A percentile compares a stretch with the other conserved stretches of the same genome.
Evolutionary conservation across 2,888 invertebrate genomes (phyloP).

Genomic region (Barypeithes pellucidus): DNA sequence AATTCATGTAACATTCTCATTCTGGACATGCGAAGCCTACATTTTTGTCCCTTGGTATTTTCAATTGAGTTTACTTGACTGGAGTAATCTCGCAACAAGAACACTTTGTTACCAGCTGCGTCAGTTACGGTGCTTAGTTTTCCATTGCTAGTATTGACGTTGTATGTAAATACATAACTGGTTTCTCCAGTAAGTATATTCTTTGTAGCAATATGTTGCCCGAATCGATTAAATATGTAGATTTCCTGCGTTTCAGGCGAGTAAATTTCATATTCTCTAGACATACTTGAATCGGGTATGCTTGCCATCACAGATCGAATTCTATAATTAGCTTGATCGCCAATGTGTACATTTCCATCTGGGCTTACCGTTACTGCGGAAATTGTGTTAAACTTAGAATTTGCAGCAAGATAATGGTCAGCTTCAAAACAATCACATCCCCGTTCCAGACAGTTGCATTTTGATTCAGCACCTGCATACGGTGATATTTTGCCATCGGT

Average conservation of each 20-base stretch:
- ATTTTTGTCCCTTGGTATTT: constrained; percentile 94
- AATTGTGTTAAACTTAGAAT: constrained; percentile 95
- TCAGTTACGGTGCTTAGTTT: constrained; percentile 95
- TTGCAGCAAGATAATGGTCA: constrained; percentile 92
- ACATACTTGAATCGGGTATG: constrained; percentile 88
- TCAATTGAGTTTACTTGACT: constrained; percentile 95
- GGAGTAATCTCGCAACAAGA: constrained; percentile 86
- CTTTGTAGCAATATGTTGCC: constrained; percentile 94
- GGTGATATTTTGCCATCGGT: constrained; percentile 94
- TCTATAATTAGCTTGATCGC: constrained; percentile 94
- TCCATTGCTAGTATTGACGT: constrained; percentile 96
- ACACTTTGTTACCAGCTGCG: constrained; percentile 92
- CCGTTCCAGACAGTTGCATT: constrained; percentile 93
- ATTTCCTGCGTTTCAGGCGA: constrained; percentile 97
- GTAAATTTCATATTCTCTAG: constrained; percentile 93
- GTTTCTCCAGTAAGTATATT: constrained; percentile 96
- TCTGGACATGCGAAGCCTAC: constrained; percentile 91
- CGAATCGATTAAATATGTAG: constrained; percentile 94
- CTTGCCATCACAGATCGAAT: constrained; percentile 92
- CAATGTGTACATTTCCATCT: constrained; percentile 94
- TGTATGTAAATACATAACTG: constrained; percentile 95
- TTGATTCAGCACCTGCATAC: constrained; percentile 96
- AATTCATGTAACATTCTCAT: constrained; percentile 93
- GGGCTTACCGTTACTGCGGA: constrained; percentile 94
- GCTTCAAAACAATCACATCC: constrained; percentile 95